These are phyloP conservation scores for Zophobas atratus DNA, from an alignment of 1,140 invertebrate genomes.

Conservation along the genomic window DNA sequence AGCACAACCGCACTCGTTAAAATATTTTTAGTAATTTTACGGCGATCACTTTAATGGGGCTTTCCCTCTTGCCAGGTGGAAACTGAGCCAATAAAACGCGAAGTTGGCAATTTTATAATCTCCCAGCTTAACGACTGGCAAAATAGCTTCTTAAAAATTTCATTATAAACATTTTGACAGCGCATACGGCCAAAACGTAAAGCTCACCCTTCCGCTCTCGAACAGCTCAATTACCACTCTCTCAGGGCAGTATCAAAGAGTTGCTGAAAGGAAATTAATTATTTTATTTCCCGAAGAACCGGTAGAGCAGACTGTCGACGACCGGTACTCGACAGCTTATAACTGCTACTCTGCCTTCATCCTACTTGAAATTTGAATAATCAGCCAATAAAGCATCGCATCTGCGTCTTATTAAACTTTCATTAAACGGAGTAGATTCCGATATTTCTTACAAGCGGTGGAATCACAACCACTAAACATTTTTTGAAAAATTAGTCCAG, in stretches of 20 bases:
- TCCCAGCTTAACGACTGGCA: neutral
- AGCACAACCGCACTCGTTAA: too few relatives aligned
- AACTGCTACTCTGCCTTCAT: constrained; percentile 14
- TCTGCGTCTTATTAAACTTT: neutral
- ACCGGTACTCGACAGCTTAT: constrained; percentile 7
- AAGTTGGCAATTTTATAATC: constrained; percentile 1
- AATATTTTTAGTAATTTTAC: too few relatives aligned
- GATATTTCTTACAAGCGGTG: neutral
- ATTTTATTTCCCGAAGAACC: constrained; percentile 26
- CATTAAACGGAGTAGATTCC: neutral
- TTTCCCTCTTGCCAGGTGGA: neutral
- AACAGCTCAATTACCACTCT: constrained; percentile 23
- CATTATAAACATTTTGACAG: constrained; percentile 15
- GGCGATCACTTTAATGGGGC: too few relatives aligned
- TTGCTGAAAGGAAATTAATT: constrained; percentile 26
- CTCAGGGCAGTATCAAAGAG: neutral
- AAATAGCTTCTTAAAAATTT: constrained; percentile 10
- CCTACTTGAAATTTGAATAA: constrained; percentile 8
- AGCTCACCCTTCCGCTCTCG: neutral
- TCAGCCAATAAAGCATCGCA: neutral
- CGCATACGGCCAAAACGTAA: neutral
- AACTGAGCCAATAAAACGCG: neutral
- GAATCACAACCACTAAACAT: too few relatives aligned
- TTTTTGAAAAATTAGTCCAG: too few relatives aligned
- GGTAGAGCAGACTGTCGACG: neutral